Evolutionary conservation across 2,888 invertebrate genomes (phyloP), one percentile per base, ranked within the genome.

Genomic region (Macrosiphum euphorbiae): DNA sequence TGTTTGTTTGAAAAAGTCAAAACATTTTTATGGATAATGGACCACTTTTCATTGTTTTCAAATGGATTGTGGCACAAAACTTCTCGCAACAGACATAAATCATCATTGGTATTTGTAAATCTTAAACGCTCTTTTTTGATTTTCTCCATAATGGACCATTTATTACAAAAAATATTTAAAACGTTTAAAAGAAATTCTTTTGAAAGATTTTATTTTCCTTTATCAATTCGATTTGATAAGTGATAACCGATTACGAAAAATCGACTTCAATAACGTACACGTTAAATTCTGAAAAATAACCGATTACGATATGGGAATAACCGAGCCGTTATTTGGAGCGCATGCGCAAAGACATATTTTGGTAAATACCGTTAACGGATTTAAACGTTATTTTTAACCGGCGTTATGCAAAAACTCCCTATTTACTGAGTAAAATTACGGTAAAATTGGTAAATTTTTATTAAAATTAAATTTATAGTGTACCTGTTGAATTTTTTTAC

Each of bases 91-190:
- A 61, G 28, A 61, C 61, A 61, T 11, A 61, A 61, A 11, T 61
- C 61, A 61, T 61, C 61, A 61, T 61, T n/a, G n/a, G n/a, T 35
- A 7, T 78, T 35, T 35, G 58, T 20, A 78, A 78, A 78, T 78
- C 35, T 78, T 78, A 78, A 78, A 78, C 78, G 78, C 78, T 35
- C 35, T 35, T 78, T 78, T 78, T 78, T 78, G 61, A 61, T 61
- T 61, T 61, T 61, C 28, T 61, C 61, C 61, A 61, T 61, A 61
- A 61, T 61, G 61, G 28, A 61, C 61, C 61, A 61, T 61, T 28
- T 61, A 58, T 58, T 58, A 58, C 58, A 58, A 58, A 58, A 26
- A 58, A 61, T 61, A 61, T 61, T 61, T 61, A 28, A 55, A 61
- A 61, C 1, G 10, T 58, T 58, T 58, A 61, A 28, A 61, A 28